These are phyloP conservation scores for Erebia palarica DNA, from an alignment of 2,888 invertebrate genomes.

Conservation along the genomic window DNA sequence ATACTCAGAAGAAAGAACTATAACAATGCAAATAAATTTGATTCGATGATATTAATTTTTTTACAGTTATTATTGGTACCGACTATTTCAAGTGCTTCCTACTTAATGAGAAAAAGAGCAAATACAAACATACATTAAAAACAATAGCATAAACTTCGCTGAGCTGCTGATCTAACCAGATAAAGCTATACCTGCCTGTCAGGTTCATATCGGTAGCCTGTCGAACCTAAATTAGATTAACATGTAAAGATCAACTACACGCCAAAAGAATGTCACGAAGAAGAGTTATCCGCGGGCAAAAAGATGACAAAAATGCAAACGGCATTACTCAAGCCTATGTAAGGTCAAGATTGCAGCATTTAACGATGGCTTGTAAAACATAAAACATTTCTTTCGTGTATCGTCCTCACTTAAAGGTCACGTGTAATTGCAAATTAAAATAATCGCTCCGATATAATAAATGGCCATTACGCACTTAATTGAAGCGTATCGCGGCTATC, in stretches of 20 bases:
- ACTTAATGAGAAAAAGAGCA: too few species aligned
- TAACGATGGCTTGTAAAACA: conserved; percentile 34
- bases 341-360: conserved; percentile 32
- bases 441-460: conserved; percentile 42
- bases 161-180: background rate
- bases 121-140: background rate
- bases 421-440: conserved; percentile 55
- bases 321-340: conserved; percentile 17
- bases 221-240: conserved; percentile 23
- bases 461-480: conserved; percentile 35
- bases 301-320: conserved; percentile 8
- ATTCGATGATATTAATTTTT: too few species aligned
- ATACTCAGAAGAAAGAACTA: too few species aligned
- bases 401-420: conserved; percentile 55
- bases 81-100: too few species aligned
- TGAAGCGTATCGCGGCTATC: conserved; percentile 32
- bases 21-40: too few species aligned
- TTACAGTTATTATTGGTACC: too few species aligned
- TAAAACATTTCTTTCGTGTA: conserved; percentile 31
- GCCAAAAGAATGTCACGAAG: conserved; percentile 8
- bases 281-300: conserved; percentile 14
- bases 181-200: background rate
- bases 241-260: conserved; percentile 9
- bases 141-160: background rate
- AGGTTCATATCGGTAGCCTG: background rate